Evolutionary conservation across 2,113 vertebrate species (phyloP).

Genomic region (Lophochroa leadbeateri): DNA sequence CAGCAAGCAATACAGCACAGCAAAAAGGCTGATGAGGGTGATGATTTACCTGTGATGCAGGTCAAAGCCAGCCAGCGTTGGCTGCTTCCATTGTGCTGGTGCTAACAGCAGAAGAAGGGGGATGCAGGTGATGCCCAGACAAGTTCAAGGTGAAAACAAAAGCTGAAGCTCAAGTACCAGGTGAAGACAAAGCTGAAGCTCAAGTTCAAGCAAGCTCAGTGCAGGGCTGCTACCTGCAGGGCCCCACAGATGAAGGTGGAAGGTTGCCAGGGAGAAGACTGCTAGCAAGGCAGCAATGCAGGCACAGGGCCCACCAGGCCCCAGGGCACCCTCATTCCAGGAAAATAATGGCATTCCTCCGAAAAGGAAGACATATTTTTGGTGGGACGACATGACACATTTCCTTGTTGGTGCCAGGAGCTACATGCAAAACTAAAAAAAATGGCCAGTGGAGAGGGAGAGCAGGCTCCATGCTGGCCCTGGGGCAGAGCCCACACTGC

Average conservation of each 20-base stretch:
- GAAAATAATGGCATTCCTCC: neutral
- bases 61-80: fast-evolving
- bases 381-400: fast-evolving
- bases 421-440: neutral
- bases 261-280: neutral
- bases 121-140: neutral
- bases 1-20: fast-evolving
- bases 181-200: neutral
- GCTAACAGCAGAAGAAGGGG: neutral
- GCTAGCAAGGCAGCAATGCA: fast-evolving
- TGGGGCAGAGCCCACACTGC: fast-evolving
- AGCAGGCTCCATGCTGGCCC: fast-evolving
- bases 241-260: neutral
- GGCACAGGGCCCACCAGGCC: neutral
- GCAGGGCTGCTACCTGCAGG: neutral
- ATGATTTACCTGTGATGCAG: fast-evolving
- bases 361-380: fast-evolving
- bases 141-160: neutral
- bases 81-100: fast-evolving
- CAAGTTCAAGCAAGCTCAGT: neutral
- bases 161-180: neutral
- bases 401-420: neutral
- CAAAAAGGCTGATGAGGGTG: neutral
- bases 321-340: neutral
- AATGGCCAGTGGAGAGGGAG: neutral